Evolutionary conservation across 35 echinoderm and acorn worm genomes (phyloP), one percentile per base, ranked within the genome.

Genomic region (Apostichopus californicus): DNA sequence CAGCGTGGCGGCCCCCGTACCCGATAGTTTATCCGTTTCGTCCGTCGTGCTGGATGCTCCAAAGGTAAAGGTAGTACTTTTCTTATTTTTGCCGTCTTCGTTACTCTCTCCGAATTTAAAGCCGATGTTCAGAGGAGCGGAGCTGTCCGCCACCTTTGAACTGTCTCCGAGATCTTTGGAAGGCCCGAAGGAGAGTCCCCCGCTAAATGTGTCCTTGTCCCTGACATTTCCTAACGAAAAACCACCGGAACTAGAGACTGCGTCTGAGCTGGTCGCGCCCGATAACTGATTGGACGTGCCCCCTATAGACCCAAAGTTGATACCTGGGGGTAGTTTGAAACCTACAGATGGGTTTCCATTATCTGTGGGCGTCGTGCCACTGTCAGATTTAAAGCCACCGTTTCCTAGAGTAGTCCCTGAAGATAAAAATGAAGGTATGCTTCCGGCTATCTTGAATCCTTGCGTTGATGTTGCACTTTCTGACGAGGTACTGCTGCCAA

Each of bases 391-490:
- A 64, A 87, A 87, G 57, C 86, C 86, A 12, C 64, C 57, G 5
- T 28, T 58, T 55, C 86, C 57, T 2, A 59, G 12, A 57, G 86
- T 65, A 21, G 86, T 65, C 64, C 86, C 86, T 87, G 80, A 83
- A 34, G 52, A 83, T 54, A 55, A 56, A 18, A 82, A 64, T 55
- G 88, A 55, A 24, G 92, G 64, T 63, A 92, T 82, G 22, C 88
- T 25, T 56, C 82, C 91, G 54, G 89, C 90, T 60, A 96, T 77
- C 81, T 96, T 93, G 73, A 94, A 96, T 79, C 72, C 82, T 54
- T 46, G 55, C 9, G 80, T 54, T 13, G 80, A 83, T 55, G 92
- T 20, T 78, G 86, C 61, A 18, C 86, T 55, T 57, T n/a, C 79
- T 60, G 55, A 77, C 73, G 6, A 79, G 60, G 56, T 59, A 65